Conservation (phyloP, 2,888 invertebrate genomes). For the Eupithecia centaureata region DNA sequence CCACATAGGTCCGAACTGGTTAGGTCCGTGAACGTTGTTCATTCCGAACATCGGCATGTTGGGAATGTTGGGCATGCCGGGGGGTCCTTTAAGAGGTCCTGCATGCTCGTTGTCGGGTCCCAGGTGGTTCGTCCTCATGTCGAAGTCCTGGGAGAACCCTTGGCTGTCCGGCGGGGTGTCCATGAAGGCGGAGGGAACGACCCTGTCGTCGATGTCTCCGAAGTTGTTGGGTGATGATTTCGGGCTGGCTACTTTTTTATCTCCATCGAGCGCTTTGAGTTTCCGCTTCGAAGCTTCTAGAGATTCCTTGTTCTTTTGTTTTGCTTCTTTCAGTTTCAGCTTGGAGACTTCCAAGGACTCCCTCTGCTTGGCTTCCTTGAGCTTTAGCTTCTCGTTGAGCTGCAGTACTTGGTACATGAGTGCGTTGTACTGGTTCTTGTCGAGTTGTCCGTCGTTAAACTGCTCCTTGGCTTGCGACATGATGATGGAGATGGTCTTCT, state of each 20-base stretch:
- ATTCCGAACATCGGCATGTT: slow-evolving; percentile 28
- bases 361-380: slow-evolving; percentile 89
- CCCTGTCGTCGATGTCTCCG: slow-evolving; percentile 82
- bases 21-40: slow-evolving; percentile 19
- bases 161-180: slow-evolving; percentile 67
- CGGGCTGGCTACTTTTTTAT: slow-evolving; percentile 77
- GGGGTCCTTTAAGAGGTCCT: background rate
- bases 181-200: slow-evolving; percentile 64
- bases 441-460: slow-evolving; percentile 88
- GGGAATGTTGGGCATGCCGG: slow-evolving; percentile 44
- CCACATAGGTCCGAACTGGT: slow-evolving; percentile 63
- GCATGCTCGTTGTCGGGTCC: slow-evolving; percentile 22
- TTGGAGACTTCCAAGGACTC: slow-evolving; percentile 85
- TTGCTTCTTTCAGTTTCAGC: slow-evolving; percentile 89
- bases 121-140: slow-evolving; percentile 61
- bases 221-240: slow-evolving; percentile 75
- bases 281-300: slow-evolving; percentile 81
- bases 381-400: slow-evolving; percentile 89
- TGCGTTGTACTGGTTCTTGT: slow-evolving; percentile 89
- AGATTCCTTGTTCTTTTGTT: slow-evolving; percentile 85
- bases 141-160: slow-evolving; percentile 64
- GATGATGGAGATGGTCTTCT: slow-evolving; percentile 89
- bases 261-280: slow-evolving; percentile 68
- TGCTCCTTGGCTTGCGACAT: slow-evolving; percentile 93
- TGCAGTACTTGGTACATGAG: slow-evolving; percentile 90